Percentiles rank a stretch among this genome's conserved stretches.
These are phyloP conservation scores for Nycticryphes semicollaris DNA, from an alignment of 2,113 vertebrate species.

Conservation along the genomic window DNA sequence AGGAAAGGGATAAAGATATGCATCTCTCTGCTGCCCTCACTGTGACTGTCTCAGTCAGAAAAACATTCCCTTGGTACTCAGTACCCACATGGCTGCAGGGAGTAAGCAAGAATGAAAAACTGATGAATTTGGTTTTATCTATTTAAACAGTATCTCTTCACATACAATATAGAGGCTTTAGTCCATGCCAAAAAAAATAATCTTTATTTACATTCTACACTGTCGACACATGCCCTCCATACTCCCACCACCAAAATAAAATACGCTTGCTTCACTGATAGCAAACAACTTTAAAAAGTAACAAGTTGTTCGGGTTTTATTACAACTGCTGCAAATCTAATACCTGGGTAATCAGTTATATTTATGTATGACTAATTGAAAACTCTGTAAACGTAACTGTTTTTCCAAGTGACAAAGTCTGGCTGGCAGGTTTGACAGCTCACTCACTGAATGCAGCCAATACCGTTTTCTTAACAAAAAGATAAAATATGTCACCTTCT, in stretches of 20 bases:
- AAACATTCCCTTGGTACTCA: not conserved
- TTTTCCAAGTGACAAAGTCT: not conserved
- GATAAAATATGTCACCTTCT: not conserved
- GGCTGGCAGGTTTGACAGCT: not conserved
- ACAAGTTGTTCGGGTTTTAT: not conserved
- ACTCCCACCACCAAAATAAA: not conserved
- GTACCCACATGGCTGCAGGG: not conserved
- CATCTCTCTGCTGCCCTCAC: conserved; percentile 39
- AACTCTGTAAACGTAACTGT: not conserved
- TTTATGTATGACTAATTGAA: not conserved
- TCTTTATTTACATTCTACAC: not conserved
- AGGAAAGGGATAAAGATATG: conserved; percentile 65
- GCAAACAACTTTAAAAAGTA: not conserved
- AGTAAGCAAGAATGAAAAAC: not conserved
- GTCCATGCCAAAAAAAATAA: not conserved
- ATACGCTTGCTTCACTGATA: not conserved
- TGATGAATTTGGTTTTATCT: not conserved
- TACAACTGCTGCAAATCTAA: not conserved
- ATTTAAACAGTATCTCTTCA: not conserved
- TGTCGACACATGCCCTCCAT: not conserved
- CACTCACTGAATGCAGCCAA: not conserved
- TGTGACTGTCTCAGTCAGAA: conserved; percentile 2
- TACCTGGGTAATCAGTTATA: not conserved
- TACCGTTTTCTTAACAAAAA: not conserved
- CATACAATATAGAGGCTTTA: not conserved